phyloP scores from a whole-genome alignment of 2,113 vertebrate species.

The Xenopus tropicalis region DNA sequence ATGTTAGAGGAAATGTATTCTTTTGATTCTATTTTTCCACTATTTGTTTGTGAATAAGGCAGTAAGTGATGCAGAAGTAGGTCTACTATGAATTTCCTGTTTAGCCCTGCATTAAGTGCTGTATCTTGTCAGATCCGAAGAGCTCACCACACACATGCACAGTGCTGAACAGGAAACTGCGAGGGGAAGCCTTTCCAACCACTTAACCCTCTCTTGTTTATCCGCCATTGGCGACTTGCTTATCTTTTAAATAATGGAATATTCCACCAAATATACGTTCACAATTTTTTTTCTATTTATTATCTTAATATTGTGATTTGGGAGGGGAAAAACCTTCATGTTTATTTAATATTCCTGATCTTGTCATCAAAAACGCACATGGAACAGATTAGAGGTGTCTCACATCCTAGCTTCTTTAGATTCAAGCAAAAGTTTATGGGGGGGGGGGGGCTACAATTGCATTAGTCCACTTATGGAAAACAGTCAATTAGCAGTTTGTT shows the following conservation, averaged over 20 bases:
- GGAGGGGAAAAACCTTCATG: too few species aligned
- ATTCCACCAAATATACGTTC: conserved; percentile 1
- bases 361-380: too few species aligned
- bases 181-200: conserved; percentile 29
- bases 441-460: too few species aligned
- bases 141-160: neutral
- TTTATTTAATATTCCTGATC: too few species aligned
- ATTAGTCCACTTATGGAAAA: too few species aligned
- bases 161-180: conserved; percentile 17
- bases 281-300: neutral
- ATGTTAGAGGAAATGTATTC: neutral
- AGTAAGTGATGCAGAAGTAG: conserved; percentile 16
- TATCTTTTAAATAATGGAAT: conserved; percentile 34
- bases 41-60: conserved; percentile 7
- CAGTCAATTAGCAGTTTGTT: too few species aligned
- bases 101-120: conserved; percentile 8
- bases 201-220: conserved; percentile 23
- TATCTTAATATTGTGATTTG: neutral
- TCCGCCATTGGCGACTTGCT: neutral
- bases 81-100: conserved; percentile 38
- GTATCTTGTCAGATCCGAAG: conserved; percentile 1
- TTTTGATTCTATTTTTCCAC: conserved; percentile 29
- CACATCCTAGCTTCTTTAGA: too few species aligned
- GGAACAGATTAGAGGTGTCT: too few species aligned
- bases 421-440: too few species aligned